phyloP scores from a whole-genome alignment of 2,113 vertebrate genomes.

The Corythaeola cristata region DNA sequence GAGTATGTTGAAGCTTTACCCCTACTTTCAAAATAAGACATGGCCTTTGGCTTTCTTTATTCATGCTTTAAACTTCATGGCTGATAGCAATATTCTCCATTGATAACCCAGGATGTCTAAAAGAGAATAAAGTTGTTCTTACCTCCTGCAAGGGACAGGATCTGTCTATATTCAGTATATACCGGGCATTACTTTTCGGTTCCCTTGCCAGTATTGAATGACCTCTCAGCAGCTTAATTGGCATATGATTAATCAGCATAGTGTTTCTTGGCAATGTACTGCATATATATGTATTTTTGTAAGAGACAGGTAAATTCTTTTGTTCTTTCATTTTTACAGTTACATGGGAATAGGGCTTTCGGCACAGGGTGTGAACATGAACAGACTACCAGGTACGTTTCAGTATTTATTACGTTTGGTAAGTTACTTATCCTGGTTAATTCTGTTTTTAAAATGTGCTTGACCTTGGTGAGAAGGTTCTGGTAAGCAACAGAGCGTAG shows the following conservation, averaged over 20 bases:
- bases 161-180: background rate
- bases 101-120: background rate
- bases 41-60: background rate
- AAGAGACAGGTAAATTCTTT: slow-evolving; percentile 13
- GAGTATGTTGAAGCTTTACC: background rate
- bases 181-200: background rate
- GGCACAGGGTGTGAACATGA: slow-evolving; percentile 99
- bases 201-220: background rate
- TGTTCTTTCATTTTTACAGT: slow-evolving; percentile 76
- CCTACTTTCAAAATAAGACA: background rate
- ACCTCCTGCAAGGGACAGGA: background rate
- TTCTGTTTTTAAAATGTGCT: background rate
- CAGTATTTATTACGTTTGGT: background rate
- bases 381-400: slow-evolving; percentile 93
- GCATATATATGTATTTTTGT: background rate
- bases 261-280: background rate
- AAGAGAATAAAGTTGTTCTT: background rate
- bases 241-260: background rate
- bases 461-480: background rate
- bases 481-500: background rate
- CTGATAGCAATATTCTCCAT: background rate
- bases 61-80: background rate
- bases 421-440: background rate
- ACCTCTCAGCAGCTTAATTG: background rate
- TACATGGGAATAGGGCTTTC: slow-evolving; percentile 99